phyloP scores from a whole-genome alignment of 2,888 invertebrate species.

The Caenorhabditis drosophilae region DNA sequence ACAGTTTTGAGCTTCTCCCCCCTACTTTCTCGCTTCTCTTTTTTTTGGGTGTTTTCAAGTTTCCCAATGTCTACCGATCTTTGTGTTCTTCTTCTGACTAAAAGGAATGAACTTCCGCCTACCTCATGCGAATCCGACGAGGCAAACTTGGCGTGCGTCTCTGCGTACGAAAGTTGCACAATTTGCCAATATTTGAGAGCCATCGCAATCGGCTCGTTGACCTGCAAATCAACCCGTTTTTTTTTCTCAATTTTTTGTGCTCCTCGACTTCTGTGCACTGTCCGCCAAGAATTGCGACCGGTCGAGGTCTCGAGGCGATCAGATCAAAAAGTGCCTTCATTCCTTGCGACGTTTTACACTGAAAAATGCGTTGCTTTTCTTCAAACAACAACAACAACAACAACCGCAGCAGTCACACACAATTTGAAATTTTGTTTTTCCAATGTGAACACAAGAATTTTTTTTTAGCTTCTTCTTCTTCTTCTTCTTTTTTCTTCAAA shows the following conservation, averaged over 20 bases:
- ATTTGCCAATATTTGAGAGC: constrained; percentile 87
- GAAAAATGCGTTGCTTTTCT: constrained; percentile 33
- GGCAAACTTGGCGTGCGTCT: constrained; percentile 67
- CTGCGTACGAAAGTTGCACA: constrained; percentile 74
- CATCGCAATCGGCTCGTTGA: constrained; percentile 68
- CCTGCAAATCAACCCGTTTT: constrained; percentile 31
- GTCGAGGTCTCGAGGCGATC: constrained; percentile 56
- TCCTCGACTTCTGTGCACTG: constrained; percentile 57
- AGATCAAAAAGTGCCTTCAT: constrained; percentile 67
- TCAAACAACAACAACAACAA: neutral
- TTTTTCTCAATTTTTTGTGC: constrained; percentile 2
- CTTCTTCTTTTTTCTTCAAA: neutral
- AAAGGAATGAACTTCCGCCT: too few species aligned
- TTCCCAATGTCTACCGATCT: neutral
- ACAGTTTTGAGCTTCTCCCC: too few species aligned
- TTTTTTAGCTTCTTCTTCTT: neutral
- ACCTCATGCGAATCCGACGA: constrained; percentile 62
- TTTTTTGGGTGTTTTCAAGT: neutral
- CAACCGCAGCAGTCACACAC: neutral
- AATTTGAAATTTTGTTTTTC: neutral
- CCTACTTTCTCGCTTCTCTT: neutral
- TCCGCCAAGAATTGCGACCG: constrained; percentile 66
- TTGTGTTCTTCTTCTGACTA: too few species aligned
- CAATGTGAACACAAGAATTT: neutral
- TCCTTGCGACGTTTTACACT: constrained; percentile 66